Percentiles rank a stretch among this genome's conserved stretches.
These are phyloP conservation scores for Dusona sp. DNA, from an alignment of 2,888 invertebrate species.

Conservation along the genomic window DNA sequence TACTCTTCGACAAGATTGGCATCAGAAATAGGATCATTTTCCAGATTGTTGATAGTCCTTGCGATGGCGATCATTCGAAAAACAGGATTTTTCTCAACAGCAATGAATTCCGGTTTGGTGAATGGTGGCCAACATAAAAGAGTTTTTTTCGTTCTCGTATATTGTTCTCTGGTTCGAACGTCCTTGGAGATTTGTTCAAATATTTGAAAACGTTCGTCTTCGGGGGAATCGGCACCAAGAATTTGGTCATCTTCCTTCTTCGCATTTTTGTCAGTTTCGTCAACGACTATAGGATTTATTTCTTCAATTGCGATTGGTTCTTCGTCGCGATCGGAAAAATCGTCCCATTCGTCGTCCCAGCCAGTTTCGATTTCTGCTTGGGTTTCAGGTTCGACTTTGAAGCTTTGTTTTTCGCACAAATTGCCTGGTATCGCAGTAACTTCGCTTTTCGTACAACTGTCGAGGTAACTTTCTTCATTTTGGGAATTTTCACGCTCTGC, in stretches of 20 bases:
- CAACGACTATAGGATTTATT: conserved; percentile 59
- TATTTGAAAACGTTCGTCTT: conserved; percentile 76
- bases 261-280: conserved; percentile 34
- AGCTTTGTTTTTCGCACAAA: conserved; percentile 59
- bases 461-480: conserved; percentile 39
- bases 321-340: conserved; percentile 76
- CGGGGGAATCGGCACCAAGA: conserved; percentile 68
- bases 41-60: conserved; percentile 70
- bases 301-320: conserved; percentile 65
- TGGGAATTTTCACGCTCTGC: background rate
- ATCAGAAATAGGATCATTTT: conserved; percentile 70
- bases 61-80: conserved; percentile 72
- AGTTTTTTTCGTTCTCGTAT: conserved; percentile 75
- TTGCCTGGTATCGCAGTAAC: conserved; percentile 11
- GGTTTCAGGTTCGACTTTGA: conserved; percentile 46
- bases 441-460: conserved; percentile 26
- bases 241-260: conserved; percentile 46
- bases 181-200: conserved; percentile 74
- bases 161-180: conserved; percentile 75
- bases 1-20: conserved; percentile 77
- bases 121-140: conserved; percentile 77
- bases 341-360: conserved; percentile 80
- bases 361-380: conserved; percentile 67
- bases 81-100: conserved; percentile 75
- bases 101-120: conserved; percentile 71